Evolutionary conservation across 37 sponge, comb jelly and placozoan species (phyloP).

Genomic region (Cliona cf. orientalis): DNA sequence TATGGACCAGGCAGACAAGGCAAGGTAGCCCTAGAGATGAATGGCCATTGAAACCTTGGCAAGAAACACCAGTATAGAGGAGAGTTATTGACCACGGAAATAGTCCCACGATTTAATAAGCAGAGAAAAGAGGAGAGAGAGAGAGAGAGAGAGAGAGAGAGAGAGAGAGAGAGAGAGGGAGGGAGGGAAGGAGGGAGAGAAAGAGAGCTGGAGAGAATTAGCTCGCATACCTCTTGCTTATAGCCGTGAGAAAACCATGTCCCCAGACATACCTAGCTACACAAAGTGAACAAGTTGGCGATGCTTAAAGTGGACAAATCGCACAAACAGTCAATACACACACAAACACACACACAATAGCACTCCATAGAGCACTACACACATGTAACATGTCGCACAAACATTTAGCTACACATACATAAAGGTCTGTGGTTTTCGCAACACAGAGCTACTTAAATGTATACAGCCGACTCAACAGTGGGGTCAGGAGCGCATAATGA

Average conservation of each 20-base stretch:
- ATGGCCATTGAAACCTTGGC: no score
- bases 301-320: neutral
- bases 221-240: neutral
- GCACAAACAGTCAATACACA: neutral
- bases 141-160: constrained; percentile 1
- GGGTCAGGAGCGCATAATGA: no score
- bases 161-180: neutral
- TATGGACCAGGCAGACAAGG: no score
- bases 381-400: no score
- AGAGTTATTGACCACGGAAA: no score
- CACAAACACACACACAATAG: constrained; percentile 43
- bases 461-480: no score
- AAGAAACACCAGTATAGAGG: no score
- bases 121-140: constrained; percentile 30
- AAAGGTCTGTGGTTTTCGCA: no score
- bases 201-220: neutral
- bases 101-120: no score
- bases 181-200: neutral
- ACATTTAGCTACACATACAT: no score
- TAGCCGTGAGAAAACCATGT: neutral
- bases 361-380: constrained; percentile 14
- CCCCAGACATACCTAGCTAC: neutral
- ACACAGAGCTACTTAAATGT: no score
- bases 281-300: neutral
- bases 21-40: no score